Base-by-base conservation (phyloP, 2,113 vertebrate genomes). In the Salvelinus alpinus region DNA sequence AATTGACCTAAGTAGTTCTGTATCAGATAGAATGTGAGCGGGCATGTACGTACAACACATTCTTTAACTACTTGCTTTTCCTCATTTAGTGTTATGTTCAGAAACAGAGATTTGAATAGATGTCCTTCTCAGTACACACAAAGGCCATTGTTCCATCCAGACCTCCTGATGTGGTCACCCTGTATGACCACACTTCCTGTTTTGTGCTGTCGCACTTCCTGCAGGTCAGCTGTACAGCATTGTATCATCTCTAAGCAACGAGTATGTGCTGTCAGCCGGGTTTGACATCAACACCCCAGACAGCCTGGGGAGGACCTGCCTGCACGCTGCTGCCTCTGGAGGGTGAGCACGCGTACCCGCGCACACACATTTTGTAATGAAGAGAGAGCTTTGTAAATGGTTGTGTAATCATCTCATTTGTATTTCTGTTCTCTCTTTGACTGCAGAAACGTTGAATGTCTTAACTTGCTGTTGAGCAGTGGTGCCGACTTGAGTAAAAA, bases 301-400 rank as follows among this genome's bases (percentile, higher is more conserved):
- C 85, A 95, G 94, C 90, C 91, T 95, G 38, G 96, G 97, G 81
- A 96, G 96, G 85, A 98, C 96, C 72, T 97, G 96, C 90, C 94
- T 99, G 85, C 97, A 99, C 79, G 96, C 96, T 90, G 96, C 96
- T 92, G 96, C 97, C 87, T 97, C 95, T 57, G 96, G 96, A 93
- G 96, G 97, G 97, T 98, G 60, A 89, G 79, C 11, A 24, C 2
- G 7, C 24, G 24, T 7, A 65, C 48, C 24, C 13, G 24, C 27
- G 34, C 22, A 16, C 67, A 48, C 70, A 69, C 18, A 25, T 29
- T 7, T 7, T 9, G 27, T 8, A 11, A 62, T n/a, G 59, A 24
- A 62, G 20, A 24, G 59, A 24, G 59, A 62, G 59, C 59, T 62
- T 62, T 62, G 18, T 22, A 20, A 44, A n/a, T 62, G 7, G n/a